phyloP scores from a whole-genome alignment of 2,797 vertebrate species.

The Mormyrops boulengeri region DNA sequence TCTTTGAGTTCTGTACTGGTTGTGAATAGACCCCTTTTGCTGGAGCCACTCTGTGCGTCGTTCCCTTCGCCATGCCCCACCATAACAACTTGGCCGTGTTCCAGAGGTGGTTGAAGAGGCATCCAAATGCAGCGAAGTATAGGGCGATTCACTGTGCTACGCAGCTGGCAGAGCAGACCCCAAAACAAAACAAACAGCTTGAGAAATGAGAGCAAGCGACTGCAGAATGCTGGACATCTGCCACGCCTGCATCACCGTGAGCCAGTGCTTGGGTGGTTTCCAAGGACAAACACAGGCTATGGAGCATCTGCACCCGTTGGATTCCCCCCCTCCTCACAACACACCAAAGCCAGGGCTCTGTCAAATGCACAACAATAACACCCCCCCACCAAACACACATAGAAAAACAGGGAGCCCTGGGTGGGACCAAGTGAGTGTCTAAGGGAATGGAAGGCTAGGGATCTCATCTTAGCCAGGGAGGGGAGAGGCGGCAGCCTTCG shows the following conservation, averaged over 20 bases:
- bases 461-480: conserved; percentile 22
- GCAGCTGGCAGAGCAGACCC: background rate
- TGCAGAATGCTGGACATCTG: background rate
- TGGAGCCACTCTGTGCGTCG: background rate
- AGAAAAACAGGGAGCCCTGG: background rate
- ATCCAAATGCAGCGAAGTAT: background rate
- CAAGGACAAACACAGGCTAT: background rate
- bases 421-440: background rate
- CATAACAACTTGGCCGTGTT: background rate
- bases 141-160: background rate
- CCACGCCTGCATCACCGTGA: background rate
- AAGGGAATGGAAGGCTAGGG: background rate
- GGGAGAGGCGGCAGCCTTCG: conserved; percentile 15
- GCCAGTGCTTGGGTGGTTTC: conserved; percentile 12
- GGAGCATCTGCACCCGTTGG: background rate
- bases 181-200: conserved; percentile 8
- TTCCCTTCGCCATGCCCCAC: background rate
- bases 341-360: background rate
- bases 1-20: background rate
- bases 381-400: background rate
- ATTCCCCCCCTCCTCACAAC: background rate
- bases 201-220: background rate
- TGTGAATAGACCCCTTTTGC: background rate
- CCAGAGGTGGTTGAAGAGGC: background rate
- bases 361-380: conserved; percentile 11